Evolutionary conservation across 2,888 invertebrate genomes (phyloP).

Genomic region (Oscheius myriophilus): DNA sequence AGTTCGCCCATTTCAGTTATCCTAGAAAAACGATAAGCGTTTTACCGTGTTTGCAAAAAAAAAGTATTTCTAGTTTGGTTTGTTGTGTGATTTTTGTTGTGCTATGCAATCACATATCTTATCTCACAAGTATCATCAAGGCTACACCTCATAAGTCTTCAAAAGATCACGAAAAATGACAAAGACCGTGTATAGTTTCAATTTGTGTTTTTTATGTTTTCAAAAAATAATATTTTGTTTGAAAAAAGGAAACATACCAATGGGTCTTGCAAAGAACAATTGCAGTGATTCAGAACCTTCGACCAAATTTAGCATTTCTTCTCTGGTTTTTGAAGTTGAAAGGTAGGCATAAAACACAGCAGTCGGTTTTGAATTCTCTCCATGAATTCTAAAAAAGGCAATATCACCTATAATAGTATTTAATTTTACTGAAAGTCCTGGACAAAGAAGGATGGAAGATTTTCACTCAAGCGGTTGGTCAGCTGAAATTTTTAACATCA

Average conservation of each 20-base stretch:
- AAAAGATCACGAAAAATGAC: no score
- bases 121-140: no score
- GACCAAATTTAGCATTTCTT: not conserved
- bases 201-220: no score
- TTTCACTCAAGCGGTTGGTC: not conserved
- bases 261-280: not conserved
- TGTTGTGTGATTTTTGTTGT: no score
- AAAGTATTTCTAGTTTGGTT: no score
- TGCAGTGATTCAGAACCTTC: not conserved
- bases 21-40: no score
- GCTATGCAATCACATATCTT: no score
- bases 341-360: slow-evolving; percentile 19
- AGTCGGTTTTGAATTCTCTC: slow-evolving; percentile 1
- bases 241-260: not conserved
- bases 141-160: no score
- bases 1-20: no score
- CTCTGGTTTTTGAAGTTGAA: not conserved
- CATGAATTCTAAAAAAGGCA: slow-evolving; percentile 2
- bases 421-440: not conserved
- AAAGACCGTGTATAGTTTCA: no score
- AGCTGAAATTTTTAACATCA: not conserved
- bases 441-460: not conserved
- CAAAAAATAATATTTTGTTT: no score
- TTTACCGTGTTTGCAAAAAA: no score
- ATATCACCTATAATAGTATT: not conserved